A percentile compares a stretch with the other conserved stretches of the same genome.
Evolutionary conservation across 2,797 vertebrate genomes (phyloP).

Genomic region (Staurois parvus): DNA sequence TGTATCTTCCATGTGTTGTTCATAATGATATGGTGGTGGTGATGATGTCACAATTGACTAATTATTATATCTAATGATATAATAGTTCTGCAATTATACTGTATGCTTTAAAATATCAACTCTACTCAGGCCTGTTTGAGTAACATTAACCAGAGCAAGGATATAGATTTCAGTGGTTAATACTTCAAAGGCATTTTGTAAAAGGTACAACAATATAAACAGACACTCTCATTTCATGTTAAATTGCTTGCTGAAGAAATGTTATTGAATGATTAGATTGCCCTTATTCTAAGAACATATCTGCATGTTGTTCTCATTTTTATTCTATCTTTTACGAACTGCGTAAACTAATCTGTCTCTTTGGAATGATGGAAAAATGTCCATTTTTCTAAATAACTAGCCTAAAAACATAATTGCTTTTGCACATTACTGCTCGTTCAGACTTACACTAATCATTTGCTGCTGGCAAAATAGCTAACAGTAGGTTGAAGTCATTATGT

Average conservation of each 20-base stretch:
- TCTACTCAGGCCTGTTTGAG: background rate
- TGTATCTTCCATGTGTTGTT: background rate
- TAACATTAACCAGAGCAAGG: background rate
- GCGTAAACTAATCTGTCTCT: conserved; percentile 60
- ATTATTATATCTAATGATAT: background rate
- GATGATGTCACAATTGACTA: background rate
- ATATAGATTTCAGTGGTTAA: conserved; percentile 30
- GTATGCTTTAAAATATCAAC: conserved; percentile 8
- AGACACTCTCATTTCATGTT: conserved; percentile 29
- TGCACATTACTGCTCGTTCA: conserved; percentile 64
- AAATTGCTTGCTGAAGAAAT: conserved; percentile 43
- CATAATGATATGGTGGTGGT: background rate
- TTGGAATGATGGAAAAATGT: conserved; percentile 56
- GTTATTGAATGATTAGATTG: conserved; percentile 51
- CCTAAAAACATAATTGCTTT: conserved; percentile 64
- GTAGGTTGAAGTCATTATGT: conserved; percentile 66
- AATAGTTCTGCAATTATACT: conserved; percentile 18
- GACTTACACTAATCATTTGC: conserved; percentile 65
- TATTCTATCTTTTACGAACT: conserved; percentile 61
- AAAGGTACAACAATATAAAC: conserved; percentile 21
- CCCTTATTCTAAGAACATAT: conserved; percentile 50
- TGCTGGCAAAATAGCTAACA: conserved; percentile 61
- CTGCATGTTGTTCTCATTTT: conserved; percentile 46
- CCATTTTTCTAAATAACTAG: conserved; percentile 66
- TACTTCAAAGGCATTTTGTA: conserved; percentile 48